phyloP scores from a whole-genome alignment of 1,140 invertebrate genomes.

The Hylyphantes graminicola region DNA sequence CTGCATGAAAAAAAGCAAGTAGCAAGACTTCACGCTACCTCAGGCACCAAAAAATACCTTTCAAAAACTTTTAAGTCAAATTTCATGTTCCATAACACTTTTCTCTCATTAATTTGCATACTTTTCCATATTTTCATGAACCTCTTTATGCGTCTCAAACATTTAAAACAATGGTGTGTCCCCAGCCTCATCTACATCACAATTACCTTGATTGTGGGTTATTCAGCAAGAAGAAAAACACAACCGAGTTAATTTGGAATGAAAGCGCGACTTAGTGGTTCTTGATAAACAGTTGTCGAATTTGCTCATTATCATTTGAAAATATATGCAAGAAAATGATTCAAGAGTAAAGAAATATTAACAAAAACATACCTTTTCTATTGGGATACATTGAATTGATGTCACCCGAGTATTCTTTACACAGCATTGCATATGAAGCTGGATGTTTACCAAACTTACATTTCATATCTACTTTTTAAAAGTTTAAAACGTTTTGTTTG shows the following conservation, averaged over 20 bases:
- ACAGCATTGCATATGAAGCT: constrained; percentile 9
- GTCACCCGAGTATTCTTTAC: constrained; percentile 3
- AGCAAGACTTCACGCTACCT: constrained; percentile 21
- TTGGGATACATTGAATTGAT: constrained; percentile 13
- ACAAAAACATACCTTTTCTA: constrained; percentile 51
- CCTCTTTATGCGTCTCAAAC: constrained; percentile 2
- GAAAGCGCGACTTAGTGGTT: constrained; percentile 30
- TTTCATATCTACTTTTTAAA: background rate
- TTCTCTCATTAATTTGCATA: constrained; percentile 33
- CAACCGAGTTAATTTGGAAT: constrained; percentile 37
- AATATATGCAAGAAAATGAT: constrained; percentile 23
- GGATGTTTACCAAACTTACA: constrained; percentile 29
- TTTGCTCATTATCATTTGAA: constrained; percentile 42
- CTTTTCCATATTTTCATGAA: constrained; percentile 1
- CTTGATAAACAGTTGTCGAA: constrained; percentile 44
- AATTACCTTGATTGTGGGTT: constrained; percentile 47
- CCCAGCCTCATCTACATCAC: constrained; percentile 22
- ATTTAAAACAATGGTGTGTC: constrained; percentile 23
- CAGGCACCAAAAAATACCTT: background rate
- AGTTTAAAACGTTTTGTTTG: constrained; percentile 1
- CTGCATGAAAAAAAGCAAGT: background rate
- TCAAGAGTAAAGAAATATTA: constrained; percentile 4
- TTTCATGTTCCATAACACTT: constrained; percentile 10
- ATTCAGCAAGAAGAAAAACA: constrained; percentile 30
- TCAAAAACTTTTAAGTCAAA: background rate